phyloP scores from a whole-genome alignment of 2,888 invertebrate genomes.

The Antitype chi region DNA sequence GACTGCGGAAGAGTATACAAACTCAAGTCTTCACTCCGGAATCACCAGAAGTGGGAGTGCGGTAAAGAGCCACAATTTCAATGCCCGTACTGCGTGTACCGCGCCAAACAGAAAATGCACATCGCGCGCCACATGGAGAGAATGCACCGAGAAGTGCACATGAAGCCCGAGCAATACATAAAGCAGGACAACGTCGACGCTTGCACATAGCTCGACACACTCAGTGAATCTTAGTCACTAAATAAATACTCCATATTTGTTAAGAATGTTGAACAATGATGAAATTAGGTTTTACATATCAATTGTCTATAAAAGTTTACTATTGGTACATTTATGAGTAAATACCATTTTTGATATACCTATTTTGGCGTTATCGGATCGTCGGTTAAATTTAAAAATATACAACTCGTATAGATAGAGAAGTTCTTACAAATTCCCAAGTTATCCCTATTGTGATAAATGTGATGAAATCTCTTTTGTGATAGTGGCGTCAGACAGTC shows the following conservation, averaged over 20 bases:
- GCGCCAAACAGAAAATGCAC: slow-evolving; percentile 96
- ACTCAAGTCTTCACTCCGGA: slow-evolving; percentile 95
- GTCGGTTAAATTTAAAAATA: slow-evolving; percentile 66
- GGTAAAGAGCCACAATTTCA: slow-evolving; percentile 96
- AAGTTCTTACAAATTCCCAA: slow-evolving; percentile 77
- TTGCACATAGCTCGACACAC: slow-evolving; percentile 80
- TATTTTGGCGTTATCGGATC: slow-evolving; percentile 63
- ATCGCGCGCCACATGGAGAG: slow-evolving; percentile 95
- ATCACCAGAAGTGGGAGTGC: slow-evolving; percentile 96
- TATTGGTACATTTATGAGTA: slow-evolving; percentile 65
- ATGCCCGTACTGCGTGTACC: slow-evolving; percentile 95
- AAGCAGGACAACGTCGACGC: slow-evolving; percentile 89
- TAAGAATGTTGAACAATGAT: slow-evolving; percentile 61
- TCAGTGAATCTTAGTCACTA: slow-evolving; percentile 59
- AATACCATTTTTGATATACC: slow-evolving; percentile 64
- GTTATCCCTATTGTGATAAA: slow-evolving; percentile 88
- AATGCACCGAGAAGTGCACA: slow-evolving; percentile 93
- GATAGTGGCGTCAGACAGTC: slow-evolving; percentile 88
- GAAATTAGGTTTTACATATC: slow-evolving; percentile 73
- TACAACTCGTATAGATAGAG: slow-evolving; percentile 60
- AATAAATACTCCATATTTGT: slow-evolving; percentile 75
- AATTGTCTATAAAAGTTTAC: slow-evolving; percentile 66
- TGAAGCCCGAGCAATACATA: slow-evolving; percentile 88
- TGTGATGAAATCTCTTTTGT: slow-evolving; percentile 89
- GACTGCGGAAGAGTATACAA: slow-evolving; percentile 96